A percentile compares a stretch with the other conserved stretches of the same genome.
phyloP scores from a whole-genome alignment of 2,888 invertebrate species.

The Keiferia lycopersicella region DNA sequence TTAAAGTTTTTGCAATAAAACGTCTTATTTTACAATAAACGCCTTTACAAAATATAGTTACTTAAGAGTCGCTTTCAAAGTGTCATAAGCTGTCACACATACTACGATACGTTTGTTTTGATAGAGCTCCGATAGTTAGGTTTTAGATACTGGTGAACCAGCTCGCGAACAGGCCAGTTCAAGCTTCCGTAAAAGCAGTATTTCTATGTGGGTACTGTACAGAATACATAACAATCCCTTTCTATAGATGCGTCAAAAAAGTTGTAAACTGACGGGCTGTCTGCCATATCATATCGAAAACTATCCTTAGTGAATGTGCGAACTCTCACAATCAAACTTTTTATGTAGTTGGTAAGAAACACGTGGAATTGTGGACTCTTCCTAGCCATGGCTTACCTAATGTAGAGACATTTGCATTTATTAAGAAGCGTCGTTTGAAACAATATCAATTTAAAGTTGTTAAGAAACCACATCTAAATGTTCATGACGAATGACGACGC shows the following conservation, averaged over 20 bases:
- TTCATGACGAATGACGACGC: conserved; percentile 52
- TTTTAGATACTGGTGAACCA: not conserved
- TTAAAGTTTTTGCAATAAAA: too few relatives aligned
- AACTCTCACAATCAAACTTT: too few relatives aligned
- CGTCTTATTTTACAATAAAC: too few relatives aligned
- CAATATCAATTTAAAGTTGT: conserved; percentile 65
- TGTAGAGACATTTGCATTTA: conserved; percentile 39
- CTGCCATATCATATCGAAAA: too few relatives aligned
- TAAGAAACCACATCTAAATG: conserved; percentile 58
- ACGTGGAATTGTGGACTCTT: too few relatives aligned
- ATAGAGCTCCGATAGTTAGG: not conserved
- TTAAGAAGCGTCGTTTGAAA: conserved; percentile 55
- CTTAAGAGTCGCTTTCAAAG: too few relatives aligned
- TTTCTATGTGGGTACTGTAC: too few relatives aligned
- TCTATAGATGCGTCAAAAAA: not conserved
- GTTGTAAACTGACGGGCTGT: not conserved
- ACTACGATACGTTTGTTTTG: not conserved
- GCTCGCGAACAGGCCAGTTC: not conserved
- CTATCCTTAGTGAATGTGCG: too few relatives aligned
- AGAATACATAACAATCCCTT: too few relatives aligned
- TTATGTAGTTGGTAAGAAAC: too few relatives aligned
- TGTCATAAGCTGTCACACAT: not conserved
- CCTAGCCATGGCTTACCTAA: too few relatives aligned
- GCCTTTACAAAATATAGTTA: too few relatives aligned
- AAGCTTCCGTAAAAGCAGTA: conserved; percentile 18